Conservation (phyloP, 2,797 vertebrate species). For the Hybognathus amarus region DNA sequence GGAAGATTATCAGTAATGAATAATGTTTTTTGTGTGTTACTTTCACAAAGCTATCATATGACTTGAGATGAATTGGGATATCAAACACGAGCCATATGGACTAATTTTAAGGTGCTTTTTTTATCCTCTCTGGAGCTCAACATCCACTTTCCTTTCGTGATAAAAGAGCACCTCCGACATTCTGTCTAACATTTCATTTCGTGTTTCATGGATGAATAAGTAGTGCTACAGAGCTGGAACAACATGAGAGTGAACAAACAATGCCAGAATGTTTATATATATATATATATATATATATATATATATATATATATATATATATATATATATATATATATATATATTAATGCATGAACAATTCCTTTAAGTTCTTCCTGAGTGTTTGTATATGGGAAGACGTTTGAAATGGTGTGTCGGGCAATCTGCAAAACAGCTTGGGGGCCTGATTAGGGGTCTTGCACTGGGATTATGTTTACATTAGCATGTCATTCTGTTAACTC, state of each 20-base stretch:
- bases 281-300: too few species aligned
- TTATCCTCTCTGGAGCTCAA: background rate
- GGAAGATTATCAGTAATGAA: background rate
- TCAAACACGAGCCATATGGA: background rate
- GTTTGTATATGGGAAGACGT: constrained; percentile 32
- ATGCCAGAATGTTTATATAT: background rate
- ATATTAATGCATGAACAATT: background rate
- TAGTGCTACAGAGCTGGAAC: background rate
- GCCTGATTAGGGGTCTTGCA: constrained; percentile 49
- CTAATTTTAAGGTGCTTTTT: background rate
- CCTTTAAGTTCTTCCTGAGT: background rate
- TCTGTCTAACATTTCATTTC: background rate
- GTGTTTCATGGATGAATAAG: background rate
- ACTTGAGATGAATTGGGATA: background rate
- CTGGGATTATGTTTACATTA: constrained; percentile 54
- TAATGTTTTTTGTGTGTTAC: background rate
- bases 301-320: too few species aligned
- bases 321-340: too few species aligned
- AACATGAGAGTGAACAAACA: background rate
- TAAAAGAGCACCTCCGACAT: background rate
- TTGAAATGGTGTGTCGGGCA: constrained; percentile 24
- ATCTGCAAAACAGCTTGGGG: constrained; percentile 28
- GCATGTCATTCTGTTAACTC: constrained; percentile 43
- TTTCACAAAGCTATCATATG: background rate
- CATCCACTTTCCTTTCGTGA: background rate